Base-by-base conservation (phyloP, 2,113 vertebrate species). In the Turnix velox region DNA sequence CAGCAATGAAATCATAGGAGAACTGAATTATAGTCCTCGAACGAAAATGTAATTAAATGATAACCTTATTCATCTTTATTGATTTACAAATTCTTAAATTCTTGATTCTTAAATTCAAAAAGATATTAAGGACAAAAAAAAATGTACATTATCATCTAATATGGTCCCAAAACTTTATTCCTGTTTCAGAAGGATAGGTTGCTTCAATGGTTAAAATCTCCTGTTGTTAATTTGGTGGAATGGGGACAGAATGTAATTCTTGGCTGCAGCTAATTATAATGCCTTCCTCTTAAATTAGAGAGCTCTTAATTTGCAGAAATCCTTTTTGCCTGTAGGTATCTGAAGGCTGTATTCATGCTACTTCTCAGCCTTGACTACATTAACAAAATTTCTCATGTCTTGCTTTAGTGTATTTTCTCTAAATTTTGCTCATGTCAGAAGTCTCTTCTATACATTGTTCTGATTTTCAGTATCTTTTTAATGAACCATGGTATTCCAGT, bases 1-100 rank as follows among this genome's bases (percentile, higher is more conserved):
- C 49, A 52, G 49, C 69, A 39, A 76, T 49, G 7, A 72, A 91
- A 43, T 54, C 0, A 0, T 80, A 58, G 71, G 23, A 93, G 52
- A 80, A 84, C 24, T 78, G 33, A 84, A 78, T 65, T 68, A 88
- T 33, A 66, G 66, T 62, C 28, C 42, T 59, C 45, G 87, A 85
- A 85, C 39, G 24, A 27, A 83, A 83, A 84, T 57, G 35, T 43
- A 81, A 95, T 90, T 91, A 93, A 86, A 84, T 58, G 48, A 84
- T 84, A 87, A 49, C 18, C 30, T 57, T 55, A 74, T 14, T 75
- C 0, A 25, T 81, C 55, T n/a, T 40, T 35, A 52, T 30, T 61
- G 52, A 83, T 62, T 81, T 81, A 65, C 33, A 87, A 52, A 73
- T 49, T 80, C 59, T 55, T 87, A 77, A 68, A 82, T 89, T 78